Evolutionary conservation across 64 coral and sea anemone genomes (phyloP).

Genomic region (Stylophora pistillata): DNA sequence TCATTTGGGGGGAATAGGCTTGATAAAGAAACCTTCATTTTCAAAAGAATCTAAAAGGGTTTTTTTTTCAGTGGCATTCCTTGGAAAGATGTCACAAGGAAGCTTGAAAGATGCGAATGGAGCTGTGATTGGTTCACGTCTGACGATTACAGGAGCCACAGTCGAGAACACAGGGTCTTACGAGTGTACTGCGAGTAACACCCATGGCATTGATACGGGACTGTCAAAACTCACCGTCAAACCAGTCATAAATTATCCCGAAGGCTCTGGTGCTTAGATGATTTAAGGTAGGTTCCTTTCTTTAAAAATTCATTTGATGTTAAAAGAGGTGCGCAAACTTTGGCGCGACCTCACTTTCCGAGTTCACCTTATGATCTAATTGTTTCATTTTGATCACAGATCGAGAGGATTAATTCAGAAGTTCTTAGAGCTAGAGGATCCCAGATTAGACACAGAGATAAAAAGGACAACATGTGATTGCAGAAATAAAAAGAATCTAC

Average conservation of each 20-base stretch:
- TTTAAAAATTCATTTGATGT: background rate
- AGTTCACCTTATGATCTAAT: too few relatives aligned
- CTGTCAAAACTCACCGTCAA: slow-evolving; percentile 24
- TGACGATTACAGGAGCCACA: slow-evolving; percentile 16
- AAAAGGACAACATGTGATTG: too few relatives aligned
- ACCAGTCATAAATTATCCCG: background rate
- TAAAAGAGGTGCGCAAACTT: too few relatives aligned
- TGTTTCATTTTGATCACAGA: too few relatives aligned
- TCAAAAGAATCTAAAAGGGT: background rate
- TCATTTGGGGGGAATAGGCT: too few relatives aligned
- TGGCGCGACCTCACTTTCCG: too few relatives aligned
- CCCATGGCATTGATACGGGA: slow-evolving; percentile 5
- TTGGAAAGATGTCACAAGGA: slow-evolving; percentile 40
- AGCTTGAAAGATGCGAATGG: background rate
- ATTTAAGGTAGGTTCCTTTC: background rate
- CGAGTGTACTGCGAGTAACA: slow-evolving; percentile 39
- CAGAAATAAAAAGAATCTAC: too few relatives aligned
- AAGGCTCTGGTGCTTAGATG: slow-evolving; percentile 1
- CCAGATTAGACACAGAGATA: too few relatives aligned
- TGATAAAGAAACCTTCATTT: background rate
- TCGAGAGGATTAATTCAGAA: too few relatives aligned
- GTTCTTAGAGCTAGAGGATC: too few relatives aligned
- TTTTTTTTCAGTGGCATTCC: slow-evolving; percentile 19
- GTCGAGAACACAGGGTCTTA: slow-evolving; percentile 39
- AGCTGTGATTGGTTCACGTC: slow-evolving; percentile 38